phyloP scores from a whole-genome alignment of 2,113 vertebrate species.

The Chaetops frenatus region DNA sequence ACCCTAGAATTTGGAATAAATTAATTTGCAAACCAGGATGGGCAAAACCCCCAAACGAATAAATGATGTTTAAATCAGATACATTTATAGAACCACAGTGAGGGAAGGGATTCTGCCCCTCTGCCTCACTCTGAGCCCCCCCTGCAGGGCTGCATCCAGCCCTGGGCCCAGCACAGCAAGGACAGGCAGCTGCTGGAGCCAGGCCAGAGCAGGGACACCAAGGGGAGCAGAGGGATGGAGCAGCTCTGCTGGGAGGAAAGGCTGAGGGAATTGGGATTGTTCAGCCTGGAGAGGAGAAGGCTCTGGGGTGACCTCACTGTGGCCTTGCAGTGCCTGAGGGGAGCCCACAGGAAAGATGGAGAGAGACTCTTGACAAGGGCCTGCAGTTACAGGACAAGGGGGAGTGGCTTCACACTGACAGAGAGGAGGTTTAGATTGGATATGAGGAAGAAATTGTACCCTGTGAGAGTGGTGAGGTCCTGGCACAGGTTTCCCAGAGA shows the following conservation, averaged over 20 bases:
- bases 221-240: background rate
- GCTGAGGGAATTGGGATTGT: background rate
- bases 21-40: background rate
- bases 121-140: fast-evolving
- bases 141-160: background rate
- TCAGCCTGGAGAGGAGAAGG: background rate
- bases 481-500: background rate
- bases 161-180: background rate
- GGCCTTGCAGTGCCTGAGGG: background rate
- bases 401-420: fast-evolving
- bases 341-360: background rate
- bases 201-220: background rate
- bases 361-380: background rate
- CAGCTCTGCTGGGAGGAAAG: background rate
- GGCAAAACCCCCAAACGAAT: background rate
- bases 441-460: background rate
- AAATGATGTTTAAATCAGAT: background rate
- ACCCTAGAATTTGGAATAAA: background rate
- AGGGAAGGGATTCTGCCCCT: background rate
- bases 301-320: background rate
- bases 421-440: fast-evolving
- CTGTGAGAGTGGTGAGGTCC: background rate
- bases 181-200: background rate
- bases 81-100: background rate
- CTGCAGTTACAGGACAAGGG: background rate